A percentile compares a stretch with the other conserved stretches of the same genome.
phyloP scores from a whole-genome alignment of 2,888 invertebrate species.

The Agrotis puta region DNA sequence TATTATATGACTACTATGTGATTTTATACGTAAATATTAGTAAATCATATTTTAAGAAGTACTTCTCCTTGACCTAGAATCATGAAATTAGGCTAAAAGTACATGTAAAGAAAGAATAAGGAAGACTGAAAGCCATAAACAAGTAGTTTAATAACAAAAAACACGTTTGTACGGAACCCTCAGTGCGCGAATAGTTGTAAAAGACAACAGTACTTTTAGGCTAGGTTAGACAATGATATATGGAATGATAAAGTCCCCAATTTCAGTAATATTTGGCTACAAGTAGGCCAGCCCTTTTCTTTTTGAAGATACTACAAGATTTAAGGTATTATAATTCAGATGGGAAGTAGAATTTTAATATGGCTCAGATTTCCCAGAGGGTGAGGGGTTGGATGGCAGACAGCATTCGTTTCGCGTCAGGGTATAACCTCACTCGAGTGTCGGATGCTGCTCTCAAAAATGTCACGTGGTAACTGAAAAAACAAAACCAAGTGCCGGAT shows the following conservation, averaged over 20 bases:
- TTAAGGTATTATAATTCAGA: conserved; percentile 32
- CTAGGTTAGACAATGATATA: background rate
- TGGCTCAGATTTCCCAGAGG: conserved; percentile 51
- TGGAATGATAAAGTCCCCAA: background rate
- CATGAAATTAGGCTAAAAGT: too few relatives aligned
- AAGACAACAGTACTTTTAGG: background rate
- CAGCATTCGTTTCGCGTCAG: conserved; percentile 30
- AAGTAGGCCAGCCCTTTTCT: conserved; percentile 17
- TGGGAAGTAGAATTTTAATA: conserved; percentile 46
- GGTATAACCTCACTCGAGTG: conserved; percentile 11
- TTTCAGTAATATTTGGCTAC: background rate
- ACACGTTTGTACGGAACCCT: too few relatives aligned
- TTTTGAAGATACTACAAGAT: conserved; percentile 20
- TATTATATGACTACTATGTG: too few relatives aligned
- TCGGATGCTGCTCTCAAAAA: conserved; percentile 36
- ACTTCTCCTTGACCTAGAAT: too few relatives aligned
- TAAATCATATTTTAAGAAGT: too few relatives aligned
- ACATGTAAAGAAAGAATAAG: too few relatives aligned
- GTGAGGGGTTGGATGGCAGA: conserved; percentile 18
- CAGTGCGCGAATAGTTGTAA: background rate
- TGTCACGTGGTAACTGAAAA: conserved; percentile 23
- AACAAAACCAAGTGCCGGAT: background rate
- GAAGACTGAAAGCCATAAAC: too few relatives aligned
- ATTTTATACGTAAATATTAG: too few relatives aligned
- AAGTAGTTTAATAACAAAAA: too few relatives aligned